Evolutionary conservation across 2,797 vertebrate genomes (phyloP), one percentile per base, ranked within the genome.

Genomic region (Sebastiscus albofasciatus): DNA sequence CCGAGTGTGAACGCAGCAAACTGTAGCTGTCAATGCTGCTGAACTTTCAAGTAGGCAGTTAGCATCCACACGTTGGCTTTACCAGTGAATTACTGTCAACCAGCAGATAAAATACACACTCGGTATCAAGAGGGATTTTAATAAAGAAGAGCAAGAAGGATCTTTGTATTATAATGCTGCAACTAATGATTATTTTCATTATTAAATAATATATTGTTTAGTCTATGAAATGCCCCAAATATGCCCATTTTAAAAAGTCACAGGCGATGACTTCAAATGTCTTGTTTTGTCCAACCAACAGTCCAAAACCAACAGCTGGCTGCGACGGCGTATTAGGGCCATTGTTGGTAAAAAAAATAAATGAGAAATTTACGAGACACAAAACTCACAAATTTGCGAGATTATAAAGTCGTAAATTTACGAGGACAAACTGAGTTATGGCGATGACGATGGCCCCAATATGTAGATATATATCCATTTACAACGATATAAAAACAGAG

Each of bases 391-490:
- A 42, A 42, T 16, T 39, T 39, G 36, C 12, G 36, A 39, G 36
- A 39, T 39, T 39, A 39, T 39, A 39, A 39, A 39, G 36, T 39
- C 36, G 13, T 14, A 39, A 39, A 39, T 39, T 39, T 39, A 39
- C 12, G 14, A 39, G 2, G 36, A 39, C 36, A 39, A 39, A 39
- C 36, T 39, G 36, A 39, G 13, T 24, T 24, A 24, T 39, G 26
- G 26, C 3, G 36, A 39, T 39, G 36, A 0, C 36, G 36, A 39
- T 39, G 36, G 0, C 0, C 36, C 36, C 5, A 14, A 39, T 6
- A 39, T 39, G 36, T 39, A 39, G 36, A 39, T 39, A 39, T 39
- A 39, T 39, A 39, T 39, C 36, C 36, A 39, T 39, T 0, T 39
- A 39, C 36, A 39, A 39, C 36, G 0, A 39, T 39, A 14, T 39